Evolutionary conservation across 2,888 invertebrate species (phyloP).

Genomic region (Agonum fuliginosum): DNA sequence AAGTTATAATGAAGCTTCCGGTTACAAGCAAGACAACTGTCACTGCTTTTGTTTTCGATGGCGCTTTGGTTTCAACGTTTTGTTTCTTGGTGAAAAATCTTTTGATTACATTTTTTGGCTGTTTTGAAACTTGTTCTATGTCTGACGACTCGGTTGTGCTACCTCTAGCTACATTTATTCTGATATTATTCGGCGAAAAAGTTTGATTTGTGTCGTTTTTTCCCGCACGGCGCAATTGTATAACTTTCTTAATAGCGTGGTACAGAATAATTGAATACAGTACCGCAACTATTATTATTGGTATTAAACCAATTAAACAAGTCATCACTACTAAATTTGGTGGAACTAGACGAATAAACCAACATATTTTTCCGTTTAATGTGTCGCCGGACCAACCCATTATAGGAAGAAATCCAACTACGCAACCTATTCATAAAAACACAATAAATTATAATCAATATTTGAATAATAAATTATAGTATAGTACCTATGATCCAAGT

Average conservation of each 20-base stretch:
- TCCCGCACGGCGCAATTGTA: constrained; percentile 71
- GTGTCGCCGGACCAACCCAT: constrained; percentile 77
- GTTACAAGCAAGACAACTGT: constrained; percentile 79
- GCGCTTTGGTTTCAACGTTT: constrained; percentile 64
- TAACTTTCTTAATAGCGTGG: constrained; percentile 76
- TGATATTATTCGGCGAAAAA: constrained; percentile 68
- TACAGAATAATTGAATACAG: constrained; percentile 78
- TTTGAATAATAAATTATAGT: not conserved
- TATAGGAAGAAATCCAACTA: constrained; percentile 77
- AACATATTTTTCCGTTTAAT: constrained; percentile 75
- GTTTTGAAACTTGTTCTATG: constrained; percentile 42
- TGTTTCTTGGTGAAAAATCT: constrained; percentile 64
- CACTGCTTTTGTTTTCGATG: constrained; percentile 78
- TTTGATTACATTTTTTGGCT: constrained; percentile 59
- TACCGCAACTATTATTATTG: constrained; percentile 72
- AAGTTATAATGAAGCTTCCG: constrained; percentile 77
- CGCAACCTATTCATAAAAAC: constrained; percentile 73
- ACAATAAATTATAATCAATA: not conserved
- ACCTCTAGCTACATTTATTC: constrained; percentile 66
- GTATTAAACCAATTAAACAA: constrained; percentile 75
- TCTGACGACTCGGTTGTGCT: constrained; percentile 23
- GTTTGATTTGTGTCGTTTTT: constrained; percentile 68
- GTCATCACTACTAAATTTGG: constrained; percentile 75
- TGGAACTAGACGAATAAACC: constrained; percentile 77
- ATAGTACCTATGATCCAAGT: constrained; percentile 77